Evolutionary conservation across 2,888 invertebrate genomes (phyloP), one percentile per base, ranked within the genome.

Genomic region (Strigamia crassipes): DNA sequence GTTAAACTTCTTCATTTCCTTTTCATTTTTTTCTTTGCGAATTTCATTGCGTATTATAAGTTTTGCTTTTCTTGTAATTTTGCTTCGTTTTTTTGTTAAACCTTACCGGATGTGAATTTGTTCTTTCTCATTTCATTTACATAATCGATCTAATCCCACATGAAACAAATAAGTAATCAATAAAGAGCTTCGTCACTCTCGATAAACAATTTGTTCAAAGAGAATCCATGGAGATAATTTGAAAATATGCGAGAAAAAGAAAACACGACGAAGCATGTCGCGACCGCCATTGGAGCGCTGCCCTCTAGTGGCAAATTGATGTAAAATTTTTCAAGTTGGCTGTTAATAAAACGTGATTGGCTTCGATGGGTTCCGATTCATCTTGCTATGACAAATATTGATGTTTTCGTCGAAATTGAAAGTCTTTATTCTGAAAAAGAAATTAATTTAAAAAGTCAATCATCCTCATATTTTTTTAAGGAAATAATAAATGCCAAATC

Each of bases 141-240:
- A 61, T 61, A 18, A 61, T 61, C 61, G 61, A 61, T 21, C 61
- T 61, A 61, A 61, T 18, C 61, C 61, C 61, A 8, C 61, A n/a
- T 18, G 21, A 21, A 61, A 10, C 13, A 61, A 18, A 61, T 61
- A 61, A 61, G 21, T 61, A 23, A 61, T 61, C 61, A 21, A 61
- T 61, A 61, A 38, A 9, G 18, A 8, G 23, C 46, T 2, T 46
- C 46, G 4, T 61, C 18, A 61, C 9, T 61, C 61, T 23, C 0
- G 21, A 61, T 23, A 61, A 61, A 61, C 23, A 61, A n/a, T 61
- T 21, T 23, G n/a, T 61, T 5, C 1, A 8, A 23, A 21, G 9
- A 12, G 8, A 12, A 61, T 61, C 23, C 61, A 8, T 18, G n/a
- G 23, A 21, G 61, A 18, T 18, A 61, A 23, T 61, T 61, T 61